Conservation (phyloP, 2,888 invertebrate species). For the Amaurobius ferox region DNA sequence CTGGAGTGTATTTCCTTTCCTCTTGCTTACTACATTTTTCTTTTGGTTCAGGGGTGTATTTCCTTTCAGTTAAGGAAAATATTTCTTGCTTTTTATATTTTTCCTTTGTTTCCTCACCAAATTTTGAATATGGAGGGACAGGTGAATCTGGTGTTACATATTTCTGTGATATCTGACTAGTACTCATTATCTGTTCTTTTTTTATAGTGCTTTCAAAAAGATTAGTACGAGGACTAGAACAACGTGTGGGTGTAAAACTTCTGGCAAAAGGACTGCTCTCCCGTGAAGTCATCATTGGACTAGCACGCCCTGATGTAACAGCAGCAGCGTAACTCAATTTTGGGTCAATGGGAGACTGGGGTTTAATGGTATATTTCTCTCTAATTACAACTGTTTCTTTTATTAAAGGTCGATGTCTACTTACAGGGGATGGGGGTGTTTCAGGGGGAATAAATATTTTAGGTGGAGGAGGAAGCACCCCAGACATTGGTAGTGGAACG, state of each 20-base stretch:
- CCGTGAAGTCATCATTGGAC: constrained; percentile 31
- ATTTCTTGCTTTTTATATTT: constrained; percentile 19
- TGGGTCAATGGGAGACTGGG: constrained; percentile 32
- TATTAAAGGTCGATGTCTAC: constrained; percentile 22
- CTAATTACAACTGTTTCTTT: constrained; percentile 5
- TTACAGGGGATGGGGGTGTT: constrained; percentile 37
- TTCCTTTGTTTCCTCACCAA: constrained; percentile 18
- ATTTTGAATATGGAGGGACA: background rate
- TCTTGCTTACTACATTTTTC: background rate
- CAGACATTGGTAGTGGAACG: constrained; percentile 61
- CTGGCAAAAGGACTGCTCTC: constrained; percentile 40
- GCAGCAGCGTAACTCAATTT: constrained; percentile 35
- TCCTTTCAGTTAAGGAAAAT: background rate
- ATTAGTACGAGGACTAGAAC: constrained; percentile 21
- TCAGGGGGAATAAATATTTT: constrained; percentile 67
- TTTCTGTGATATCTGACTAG: background rate
- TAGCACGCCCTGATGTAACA: constrained; percentile 37
- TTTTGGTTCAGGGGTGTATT: constrained; percentile 1
- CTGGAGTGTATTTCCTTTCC: constrained; percentile 16
- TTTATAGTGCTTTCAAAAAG: constrained; percentile 7
- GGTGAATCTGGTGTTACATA: background rate
- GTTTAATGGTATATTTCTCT: constrained; percentile 37
- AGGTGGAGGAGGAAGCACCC: constrained; percentile 62
- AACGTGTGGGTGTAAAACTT: constrained; percentile 34
- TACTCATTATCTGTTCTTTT: constrained; percentile 22